Conservation (phyloP, 2,113 vertebrate species). For the Anguilla rostrata region DNA sequence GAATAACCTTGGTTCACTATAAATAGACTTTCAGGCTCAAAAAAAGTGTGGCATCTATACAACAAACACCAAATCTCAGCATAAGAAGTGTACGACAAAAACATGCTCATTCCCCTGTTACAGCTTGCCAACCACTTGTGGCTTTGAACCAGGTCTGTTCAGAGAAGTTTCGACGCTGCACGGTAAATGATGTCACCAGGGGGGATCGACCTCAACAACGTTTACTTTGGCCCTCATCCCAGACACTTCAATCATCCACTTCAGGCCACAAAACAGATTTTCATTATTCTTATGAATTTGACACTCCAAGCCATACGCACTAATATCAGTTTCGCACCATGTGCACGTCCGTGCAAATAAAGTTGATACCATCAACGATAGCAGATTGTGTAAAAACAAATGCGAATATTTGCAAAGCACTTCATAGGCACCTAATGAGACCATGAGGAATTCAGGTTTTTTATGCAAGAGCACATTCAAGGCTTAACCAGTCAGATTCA, state of each 20-base stretch:
- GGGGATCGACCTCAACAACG: conserved; percentile 27
- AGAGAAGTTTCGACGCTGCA: conserved; percentile 22
- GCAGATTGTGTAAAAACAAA: background rate
- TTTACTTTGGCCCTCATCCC: conserved; percentile 37
- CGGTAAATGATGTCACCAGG: conserved; percentile 27
- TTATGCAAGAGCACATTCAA: background rate
- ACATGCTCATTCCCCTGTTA: background rate
- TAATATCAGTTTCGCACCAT: background rate
- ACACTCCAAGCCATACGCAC: background rate
- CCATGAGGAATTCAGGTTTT: background rate
- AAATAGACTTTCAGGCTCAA: conserved; percentile 36
- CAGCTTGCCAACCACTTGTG: background rate
- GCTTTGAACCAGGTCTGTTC: conserved; percentile 17
- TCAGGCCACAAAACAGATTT: conserved; percentile 19
- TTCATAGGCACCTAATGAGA: background rate
- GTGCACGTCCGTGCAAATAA: background rate
- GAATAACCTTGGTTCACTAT: conserved; percentile 41
- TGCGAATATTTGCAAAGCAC: background rate
- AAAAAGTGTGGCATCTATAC: conserved; percentile 36
- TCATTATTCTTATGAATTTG: background rate
- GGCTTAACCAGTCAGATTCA: background rate
- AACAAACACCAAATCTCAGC: conserved; percentile 37
- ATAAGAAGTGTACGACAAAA: background rate
- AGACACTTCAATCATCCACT: conserved; percentile 17
- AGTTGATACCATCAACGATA: background rate